Evolutionary conservation across 1,140 invertebrate genomes (phyloP), one percentile per base, ranked within the genome.

Genomic region (Drosophila suzukii): DNA sequence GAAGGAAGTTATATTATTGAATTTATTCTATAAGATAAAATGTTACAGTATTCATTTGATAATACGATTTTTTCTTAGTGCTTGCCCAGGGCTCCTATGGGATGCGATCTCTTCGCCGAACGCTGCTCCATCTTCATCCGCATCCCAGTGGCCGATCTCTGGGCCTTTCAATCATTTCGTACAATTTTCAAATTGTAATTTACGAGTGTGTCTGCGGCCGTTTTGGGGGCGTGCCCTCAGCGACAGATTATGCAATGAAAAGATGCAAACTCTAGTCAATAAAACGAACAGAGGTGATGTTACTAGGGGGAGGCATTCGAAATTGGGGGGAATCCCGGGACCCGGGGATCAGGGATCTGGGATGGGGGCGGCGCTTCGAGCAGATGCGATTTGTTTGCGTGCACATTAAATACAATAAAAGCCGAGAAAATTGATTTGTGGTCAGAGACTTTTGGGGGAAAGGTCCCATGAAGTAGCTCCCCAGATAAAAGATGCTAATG

Each of bases 231-330:
- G 56, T 76, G 73, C 61, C 59, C 32, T 50, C 47, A 72, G 68
- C 68, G 80, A 91, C 88, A 91, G 78, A 91, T 91, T 90, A 88
- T 88, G 89, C 88, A 91, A 91, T 90, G 47, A 78, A 71, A 44
- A 51, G 62, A 68, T 71, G 60, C 57, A 81, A 74, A 78, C 59
- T 50, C 71, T 56, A 79, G 83, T 82, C 88, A 88, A 88, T 88
- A 82, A 88, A 88, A 82, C 67, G 85, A 73, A 88, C 66, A 30
- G 75, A 46, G 59, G 51, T 13, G 32, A 17, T 27, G 51, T 60
- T 60, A 2, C n/a, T 13, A 24, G 27, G 11, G 49, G 34, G 38
- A 57, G 15, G 41, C 11, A 51, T 38, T 38, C 38, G 27, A 36
- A 38, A 24, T 43, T 20, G 53, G 13, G 11, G 20, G 32, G 32